A percentile compares a stretch with the other conserved stretches of the same genome.
Evolutionary conservation across 92 coral and sea anemone species (phyloP).

Genomic region (Zoanthus sansibaricus): DNA sequence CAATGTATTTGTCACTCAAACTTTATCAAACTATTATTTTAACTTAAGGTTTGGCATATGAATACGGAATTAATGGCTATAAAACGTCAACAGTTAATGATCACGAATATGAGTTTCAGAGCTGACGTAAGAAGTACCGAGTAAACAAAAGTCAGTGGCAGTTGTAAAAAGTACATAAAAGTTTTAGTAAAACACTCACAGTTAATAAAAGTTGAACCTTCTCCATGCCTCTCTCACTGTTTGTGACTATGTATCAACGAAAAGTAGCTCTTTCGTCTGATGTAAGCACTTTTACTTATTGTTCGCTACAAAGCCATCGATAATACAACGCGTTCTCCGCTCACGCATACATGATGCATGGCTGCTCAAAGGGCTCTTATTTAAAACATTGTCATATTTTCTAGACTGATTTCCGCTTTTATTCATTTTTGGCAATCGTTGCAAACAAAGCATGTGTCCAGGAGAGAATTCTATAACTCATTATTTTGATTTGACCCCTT

Average conservation of each 20-base stretch:
- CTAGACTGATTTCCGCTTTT: slow-evolving; percentile 4
- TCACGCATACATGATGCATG: slow-evolving; percentile 16
- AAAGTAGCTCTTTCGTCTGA: slow-evolving; percentile 8
- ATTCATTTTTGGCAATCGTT: slow-evolving; percentile 6
- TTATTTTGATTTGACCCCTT: slow-evolving; percentile 15
- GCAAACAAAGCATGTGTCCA: neutral
- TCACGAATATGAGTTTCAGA: neutral
- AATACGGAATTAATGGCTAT: no score
- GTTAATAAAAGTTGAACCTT: neutral
- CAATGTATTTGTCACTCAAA: neutral
- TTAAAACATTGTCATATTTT: neutral
- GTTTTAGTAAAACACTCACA: neutral
- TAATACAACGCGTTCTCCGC: neutral
- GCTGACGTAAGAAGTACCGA: neutral
- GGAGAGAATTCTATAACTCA: slow-evolving; percentile 14
- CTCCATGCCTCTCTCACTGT: neutral
- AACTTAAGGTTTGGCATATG: neutral
- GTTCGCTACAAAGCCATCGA: neutral
- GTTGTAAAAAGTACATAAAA: neutral
- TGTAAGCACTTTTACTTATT: neutral
- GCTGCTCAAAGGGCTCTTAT: neutral
- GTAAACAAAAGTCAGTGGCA: neutral
- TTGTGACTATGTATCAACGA: neutral
- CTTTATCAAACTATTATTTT: neutral
- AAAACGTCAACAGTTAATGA: neutral